phyloP scores from a whole-genome alignment of 2,888 invertebrate genomes.

The Lithophane leautieri region DNA sequence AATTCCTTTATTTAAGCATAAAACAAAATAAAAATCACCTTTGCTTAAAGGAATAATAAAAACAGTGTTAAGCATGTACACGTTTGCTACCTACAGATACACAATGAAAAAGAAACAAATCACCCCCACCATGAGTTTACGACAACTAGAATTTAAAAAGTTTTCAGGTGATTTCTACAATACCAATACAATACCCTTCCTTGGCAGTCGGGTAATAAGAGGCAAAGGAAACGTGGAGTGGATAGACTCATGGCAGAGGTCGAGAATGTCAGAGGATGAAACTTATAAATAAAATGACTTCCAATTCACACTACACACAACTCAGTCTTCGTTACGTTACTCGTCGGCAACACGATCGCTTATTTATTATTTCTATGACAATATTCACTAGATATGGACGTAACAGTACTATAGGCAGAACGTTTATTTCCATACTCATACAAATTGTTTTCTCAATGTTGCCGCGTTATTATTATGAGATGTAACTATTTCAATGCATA shows the following conservation, averaged over 20 bases:
- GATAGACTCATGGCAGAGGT: slow-evolving; percentile 49
- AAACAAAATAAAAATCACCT: slow-evolving; percentile 75
- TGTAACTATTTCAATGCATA: slow-evolving; percentile 52
- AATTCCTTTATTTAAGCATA: slow-evolving; percentile 82
- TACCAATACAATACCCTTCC: no score
- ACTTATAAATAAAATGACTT: slow-evolving; percentile 70
- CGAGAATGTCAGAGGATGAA: slow-evolving; percentile 60
- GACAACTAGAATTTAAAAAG: slow-evolving; percentile 37
- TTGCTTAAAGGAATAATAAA: slow-evolving; percentile 69
- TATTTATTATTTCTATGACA: slow-evolving; percentile 59
- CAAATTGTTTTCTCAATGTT: slow-evolving; percentile 47
- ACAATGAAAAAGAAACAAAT: slow-evolving; percentile 46
- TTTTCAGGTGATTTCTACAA: slow-evolving; percentile 46
- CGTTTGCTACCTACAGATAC: slow-evolving; percentile 51
- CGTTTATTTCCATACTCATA: slow-evolving; percentile 45
- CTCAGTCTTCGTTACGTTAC: slow-evolving; percentile 80
- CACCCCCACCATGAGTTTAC: slow-evolving; percentile 56
- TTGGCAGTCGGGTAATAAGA: not conserved
- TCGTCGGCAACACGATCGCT: slow-evolving; percentile 64
- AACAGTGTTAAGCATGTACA: slow-evolving; percentile 63
- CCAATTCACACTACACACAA: slow-evolving; percentile 74
- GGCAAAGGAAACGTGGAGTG: slow-evolving; percentile 32
- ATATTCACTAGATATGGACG: slow-evolving; percentile 68
- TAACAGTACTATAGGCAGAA: slow-evolving; percentile 67
- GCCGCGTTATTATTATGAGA: slow-evolving; percentile 61